Conservation (phyloP, 2,797 vertebrate genomes). For the Fratercula arctica region DNA sequence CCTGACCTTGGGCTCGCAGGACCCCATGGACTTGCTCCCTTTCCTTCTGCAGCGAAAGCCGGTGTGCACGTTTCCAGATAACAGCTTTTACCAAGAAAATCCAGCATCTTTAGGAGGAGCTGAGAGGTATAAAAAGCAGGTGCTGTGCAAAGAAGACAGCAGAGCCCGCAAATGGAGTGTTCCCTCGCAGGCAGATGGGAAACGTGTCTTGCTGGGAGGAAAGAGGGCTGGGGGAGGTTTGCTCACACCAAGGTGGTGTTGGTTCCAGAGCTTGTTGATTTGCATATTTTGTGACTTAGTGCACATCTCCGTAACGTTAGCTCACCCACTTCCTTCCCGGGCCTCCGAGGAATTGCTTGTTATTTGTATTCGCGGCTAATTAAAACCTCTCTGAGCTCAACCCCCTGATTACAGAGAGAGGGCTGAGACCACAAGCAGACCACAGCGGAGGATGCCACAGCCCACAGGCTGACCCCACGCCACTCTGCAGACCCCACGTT, state of each 20-base stretch:
- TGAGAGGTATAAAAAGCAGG: background rate
- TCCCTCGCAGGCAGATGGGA: background rate
- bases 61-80: fast-evolving
- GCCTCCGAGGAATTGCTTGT: background rate
- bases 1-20: background rate
- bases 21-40: background rate
- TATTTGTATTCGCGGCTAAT: background rate
- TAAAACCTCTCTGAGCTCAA: background rate
- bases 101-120: background rate
- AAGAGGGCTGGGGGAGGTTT: background rate
- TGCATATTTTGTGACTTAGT: background rate
- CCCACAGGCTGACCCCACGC: constrained; percentile 9
- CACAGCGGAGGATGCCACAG: background rate
- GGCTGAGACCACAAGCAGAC: background rate
- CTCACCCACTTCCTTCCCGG: background rate
- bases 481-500: constrained; percentile 22
- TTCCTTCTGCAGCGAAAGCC: fast-evolving
- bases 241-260: background rate
- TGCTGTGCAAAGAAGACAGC: background rate
- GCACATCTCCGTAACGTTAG: background rate
- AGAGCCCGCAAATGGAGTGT: background rate
- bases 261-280: background rate
- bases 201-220: background rate
- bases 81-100: background rate
- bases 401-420: background rate